These are phyloP conservation scores for Nibea coibor DNA, from an alignment of 2,113 vertebrate genomes.

Conservation along the genomic window DNA sequence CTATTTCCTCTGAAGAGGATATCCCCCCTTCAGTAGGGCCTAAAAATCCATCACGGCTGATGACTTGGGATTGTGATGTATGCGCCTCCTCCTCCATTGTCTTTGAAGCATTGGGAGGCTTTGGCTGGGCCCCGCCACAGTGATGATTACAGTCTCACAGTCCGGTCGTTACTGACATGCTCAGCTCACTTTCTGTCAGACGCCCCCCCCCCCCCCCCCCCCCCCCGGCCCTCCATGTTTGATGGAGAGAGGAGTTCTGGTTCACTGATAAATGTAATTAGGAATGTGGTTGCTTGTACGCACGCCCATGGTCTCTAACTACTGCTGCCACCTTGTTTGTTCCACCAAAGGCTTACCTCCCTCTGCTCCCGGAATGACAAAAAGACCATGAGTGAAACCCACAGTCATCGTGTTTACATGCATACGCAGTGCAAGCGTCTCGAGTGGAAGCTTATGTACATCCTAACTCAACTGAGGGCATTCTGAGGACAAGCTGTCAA, in stretches of 20 bases:
- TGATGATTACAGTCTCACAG: constrained; percentile 76
- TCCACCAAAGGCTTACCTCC: not conserved
- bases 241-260: constrained; percentile 70
- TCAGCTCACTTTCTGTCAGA: constrained; percentile 67
- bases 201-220: constrained; percentile 26
- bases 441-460: constrained; percentile 6
- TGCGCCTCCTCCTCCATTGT: constrained; percentile 70
- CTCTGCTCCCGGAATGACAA: not conserved
- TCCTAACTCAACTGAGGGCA: constrained; percentile 37
- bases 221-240: too few relatives aligned
- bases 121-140: constrained; percentile 63
- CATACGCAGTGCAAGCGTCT: constrained; percentile 7
- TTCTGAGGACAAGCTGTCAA: constrained; percentile 52
- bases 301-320: constrained; percentile 46
- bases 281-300: constrained; percentile 62
- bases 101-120: constrained; percentile 77
- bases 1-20: constrained; percentile 72
- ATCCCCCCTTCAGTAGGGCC: constrained; percentile 62
- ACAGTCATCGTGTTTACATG: constrained; percentile 27
- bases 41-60: constrained; percentile 71
- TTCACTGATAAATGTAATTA: constrained; percentile 74
- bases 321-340: constrained; percentile 35
- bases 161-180: constrained; percentile 68
- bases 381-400: constrained; percentile 14
- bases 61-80: constrained; percentile 52